Conservation (phyloP, 2,888 invertebrate species). For the Cepaea hortensis region DNA sequence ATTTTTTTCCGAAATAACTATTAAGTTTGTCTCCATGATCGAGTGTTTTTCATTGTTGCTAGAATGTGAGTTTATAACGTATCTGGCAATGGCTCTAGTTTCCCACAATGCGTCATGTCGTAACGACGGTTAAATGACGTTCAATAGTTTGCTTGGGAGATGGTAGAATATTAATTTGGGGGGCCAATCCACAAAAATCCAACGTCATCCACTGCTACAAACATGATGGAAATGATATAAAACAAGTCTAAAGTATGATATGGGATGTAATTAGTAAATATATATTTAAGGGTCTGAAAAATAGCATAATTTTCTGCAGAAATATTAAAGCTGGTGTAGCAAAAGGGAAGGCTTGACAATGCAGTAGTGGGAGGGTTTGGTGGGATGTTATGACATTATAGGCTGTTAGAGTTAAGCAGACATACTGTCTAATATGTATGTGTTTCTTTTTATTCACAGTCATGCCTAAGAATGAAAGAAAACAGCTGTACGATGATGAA, state of each 20-base stretch:
- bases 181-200: not conserved
- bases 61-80: not conserved
- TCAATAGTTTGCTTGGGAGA: not conserved
- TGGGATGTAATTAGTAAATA: not conserved
- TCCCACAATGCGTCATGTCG: constrained; percentile 16
- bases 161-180: not conserved
- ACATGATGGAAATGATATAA: not conserved
- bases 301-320: no score
- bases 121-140: not conserved
- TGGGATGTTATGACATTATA: no score
- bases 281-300: no score
- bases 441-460: not conserved
- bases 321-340: no score
- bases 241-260: not conserved
- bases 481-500: constrained; percentile 59
- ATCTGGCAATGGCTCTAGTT: constrained; percentile 3
- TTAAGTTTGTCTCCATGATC: no score
- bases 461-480: constrained; percentile 37
- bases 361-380: no score
- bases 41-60: not conserved
- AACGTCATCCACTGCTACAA: not conserved
- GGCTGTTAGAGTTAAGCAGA: no score
- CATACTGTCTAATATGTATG: not conserved
- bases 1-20: no score
- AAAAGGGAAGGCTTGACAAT: no score